Evolutionary conservation across 2,888 invertebrate genomes (phyloP), one percentile per base, ranked within the genome.

Genomic region (Melangyna quadrimaculata): DNA sequence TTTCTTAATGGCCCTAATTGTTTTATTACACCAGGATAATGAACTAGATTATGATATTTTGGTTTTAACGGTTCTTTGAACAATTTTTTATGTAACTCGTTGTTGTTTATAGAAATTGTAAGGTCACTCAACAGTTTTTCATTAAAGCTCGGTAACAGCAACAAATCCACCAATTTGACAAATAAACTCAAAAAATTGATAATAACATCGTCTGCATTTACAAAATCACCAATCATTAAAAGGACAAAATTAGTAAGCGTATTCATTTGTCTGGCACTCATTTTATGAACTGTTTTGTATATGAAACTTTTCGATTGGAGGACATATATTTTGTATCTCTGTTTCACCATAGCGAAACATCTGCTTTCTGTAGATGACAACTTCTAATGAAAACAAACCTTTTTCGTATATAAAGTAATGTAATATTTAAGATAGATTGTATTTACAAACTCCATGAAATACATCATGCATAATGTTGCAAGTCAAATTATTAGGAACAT

Each of bases 381-480:
- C 57, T 19, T 88, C 75, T 8, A 87, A 22, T 35, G 75, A 55
- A 75, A 88, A 72, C 9, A 88, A 32, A 78, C 9, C 12, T 35
- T 35, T 35, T 35, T 35, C 35, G 12, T 35, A 35, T 35, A 35
- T 35, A 35, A 35, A 2, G 12, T 35, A 35, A 12, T 35, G 35
- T 35, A 35, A 12, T 9, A 35, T 35, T 10, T 35, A 10, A 35
- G 35, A 35, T 3, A 35, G 1, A 35, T 89, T 88, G 69, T 88
- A 88, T 12, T 55, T 57, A n/a, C 88, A 88, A 12, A 88, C 69
- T 0, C 89, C 88, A 40, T 88, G 88, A 48, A 84, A 88, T 22
- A 88, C 2, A 67, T 89, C 89, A 69, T 89, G 89, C 88, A 89
- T 89, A 8, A 88, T 35, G 65, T 89, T 87, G 45, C 80, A 87